Conservation (phyloP, 2,113 vertebrate genomes). For the Trematomus loennbergii region DNA sequence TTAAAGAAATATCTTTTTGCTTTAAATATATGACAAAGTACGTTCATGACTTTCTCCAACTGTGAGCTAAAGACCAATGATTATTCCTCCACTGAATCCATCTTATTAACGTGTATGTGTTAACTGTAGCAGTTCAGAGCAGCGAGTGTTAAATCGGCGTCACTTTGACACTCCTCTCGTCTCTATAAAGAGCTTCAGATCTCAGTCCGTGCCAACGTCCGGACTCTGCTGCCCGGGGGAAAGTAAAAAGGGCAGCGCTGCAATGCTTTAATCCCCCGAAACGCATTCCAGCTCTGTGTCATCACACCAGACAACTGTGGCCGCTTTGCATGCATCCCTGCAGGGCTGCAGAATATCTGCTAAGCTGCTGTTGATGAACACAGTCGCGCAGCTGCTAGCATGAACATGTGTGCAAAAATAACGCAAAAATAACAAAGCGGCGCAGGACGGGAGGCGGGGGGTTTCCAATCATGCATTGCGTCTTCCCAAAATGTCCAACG, state of each 20-base stretch:
- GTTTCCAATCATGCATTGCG: constrained; percentile 66
- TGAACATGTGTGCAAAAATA: constrained; percentile 1
- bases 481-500: constrained; percentile 86
- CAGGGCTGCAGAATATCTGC: constrained; percentile 7
- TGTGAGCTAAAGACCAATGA: neutral
- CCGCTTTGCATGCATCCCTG: constrained; percentile 2
- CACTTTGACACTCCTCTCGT: neutral
- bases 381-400: constrained; percentile 30
- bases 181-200: constrained; percentile 59
- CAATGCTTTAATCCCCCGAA: constrained; percentile 47
- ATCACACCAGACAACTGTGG: constrained; percentile 48
- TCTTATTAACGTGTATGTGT: neutral
- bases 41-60: neutral
- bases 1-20: neutral
- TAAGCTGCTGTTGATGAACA: constrained; percentile 56
- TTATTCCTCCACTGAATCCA: neutral
- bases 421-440: constrained; percentile 29
- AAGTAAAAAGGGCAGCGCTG: constrained; percentile 50
- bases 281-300: constrained; percentile 51
- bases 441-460: constrained; percentile 38
- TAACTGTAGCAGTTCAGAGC: neutral
- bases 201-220: constrained; percentile 48
- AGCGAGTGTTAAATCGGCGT: constrained; percentile 5
- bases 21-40: neutral
- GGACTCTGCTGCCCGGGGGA: constrained; percentile 54